phyloP scores from a whole-genome alignment of 2,888 invertebrate genomes.

The Laspeyria flexula region DNA sequence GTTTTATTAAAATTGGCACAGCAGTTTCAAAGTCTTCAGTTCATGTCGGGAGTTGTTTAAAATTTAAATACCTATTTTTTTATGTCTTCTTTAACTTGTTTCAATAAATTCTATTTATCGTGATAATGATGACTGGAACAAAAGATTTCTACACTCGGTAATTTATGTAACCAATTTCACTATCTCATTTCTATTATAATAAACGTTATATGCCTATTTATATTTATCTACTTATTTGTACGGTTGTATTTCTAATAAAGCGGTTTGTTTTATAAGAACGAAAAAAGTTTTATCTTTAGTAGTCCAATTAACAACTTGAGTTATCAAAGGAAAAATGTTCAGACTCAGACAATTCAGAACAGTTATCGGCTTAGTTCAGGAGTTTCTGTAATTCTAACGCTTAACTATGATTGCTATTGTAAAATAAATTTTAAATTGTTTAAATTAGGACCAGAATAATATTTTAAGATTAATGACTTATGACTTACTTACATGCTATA shows the following conservation, averaged over 20 bases:
- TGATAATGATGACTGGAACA: no score
- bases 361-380: not conserved
- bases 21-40: no score
- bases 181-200: not conserved
- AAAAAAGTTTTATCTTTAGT: constrained; percentile 5
- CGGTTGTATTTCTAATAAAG: not conserved
- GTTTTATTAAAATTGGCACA: no score
- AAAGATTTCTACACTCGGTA: no score
- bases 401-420: not conserved
- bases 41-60: no score
- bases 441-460: no score
- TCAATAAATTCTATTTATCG: no score
- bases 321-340: not conserved
- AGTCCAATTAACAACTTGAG: constrained; percentile 7
- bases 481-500: no score
- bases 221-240: constrained; percentile 4
- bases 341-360: not conserved
- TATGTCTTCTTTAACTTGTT: no score
- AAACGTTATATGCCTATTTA: not conserved
- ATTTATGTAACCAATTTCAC: not conserved
- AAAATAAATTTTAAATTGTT: no score
- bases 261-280: constrained; percentile 2
- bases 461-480: no score
- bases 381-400: not conserved
- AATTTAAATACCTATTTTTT: no score